Evolutionary conservation across 92 coral and sea anemone species (phyloP).

Genomic region (Paramuricea clavata): DNA sequence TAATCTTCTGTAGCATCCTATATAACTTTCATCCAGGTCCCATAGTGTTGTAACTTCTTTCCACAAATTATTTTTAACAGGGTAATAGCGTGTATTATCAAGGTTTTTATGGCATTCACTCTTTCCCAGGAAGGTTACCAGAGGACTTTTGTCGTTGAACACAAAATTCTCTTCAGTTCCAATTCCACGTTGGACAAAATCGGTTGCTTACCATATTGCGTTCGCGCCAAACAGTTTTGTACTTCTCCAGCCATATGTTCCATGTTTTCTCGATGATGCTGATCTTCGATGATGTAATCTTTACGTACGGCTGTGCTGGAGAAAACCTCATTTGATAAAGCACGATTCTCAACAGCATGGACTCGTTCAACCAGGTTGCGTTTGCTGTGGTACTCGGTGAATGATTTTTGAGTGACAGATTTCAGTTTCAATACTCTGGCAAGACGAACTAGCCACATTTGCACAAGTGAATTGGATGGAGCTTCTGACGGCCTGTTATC

Average conservation of each 20-base stretch:
- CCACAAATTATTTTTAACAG: background rate
- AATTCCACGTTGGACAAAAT: constrained; percentile 38
- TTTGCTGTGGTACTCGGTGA: constrained; percentile 63
- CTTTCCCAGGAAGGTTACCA: constrained; percentile 53
- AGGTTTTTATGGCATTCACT: constrained; percentile 40
- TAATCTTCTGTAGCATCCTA: constrained; percentile 54
- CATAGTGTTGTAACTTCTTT: background rate
- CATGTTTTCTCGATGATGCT: constrained; percentile 62
- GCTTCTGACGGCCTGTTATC: constrained; percentile 80
- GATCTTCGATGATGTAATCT: constrained; percentile 40
- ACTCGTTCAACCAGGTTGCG: constrained; percentile 68
- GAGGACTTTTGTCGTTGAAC: constrained; percentile 52
- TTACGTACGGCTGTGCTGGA: constrained; percentile 51
- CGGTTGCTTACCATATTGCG: constrained; percentile 60
- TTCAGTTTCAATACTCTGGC: constrained; percentile 8
- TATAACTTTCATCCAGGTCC: constrained; percentile 6
- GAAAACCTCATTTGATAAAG: constrained; percentile 62
- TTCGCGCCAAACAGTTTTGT: constrained; percentile 15
- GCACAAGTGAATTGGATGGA: constrained; percentile 20
- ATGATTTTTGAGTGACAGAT: constrained; percentile 54
- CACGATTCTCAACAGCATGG: constrained; percentile 62
- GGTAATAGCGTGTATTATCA: constrained; percentile 4
- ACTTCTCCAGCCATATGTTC: constrained; percentile 59
- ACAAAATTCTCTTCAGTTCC: constrained; percentile 38
- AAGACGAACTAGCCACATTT: constrained; percentile 64